Evolutionary conservation across 2,113 vertebrate species (phyloP).

Genomic region (Dicaeum eximium): DNA sequence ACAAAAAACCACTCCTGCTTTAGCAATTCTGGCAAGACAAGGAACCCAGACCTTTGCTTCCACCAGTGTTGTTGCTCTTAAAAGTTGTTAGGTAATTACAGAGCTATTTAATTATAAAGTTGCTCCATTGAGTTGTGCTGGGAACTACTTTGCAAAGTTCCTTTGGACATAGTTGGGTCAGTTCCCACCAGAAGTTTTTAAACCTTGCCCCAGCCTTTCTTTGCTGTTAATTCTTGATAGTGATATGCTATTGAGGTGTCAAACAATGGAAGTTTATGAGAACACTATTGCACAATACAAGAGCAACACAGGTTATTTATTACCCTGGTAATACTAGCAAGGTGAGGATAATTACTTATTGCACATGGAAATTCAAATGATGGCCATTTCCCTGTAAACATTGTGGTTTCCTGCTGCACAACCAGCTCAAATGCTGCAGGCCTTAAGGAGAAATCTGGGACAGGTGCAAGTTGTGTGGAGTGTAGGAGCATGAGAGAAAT

Average conservation of each 20-base stretch:
- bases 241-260: background rate
- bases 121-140: background rate
- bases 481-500: background rate
- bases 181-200: background rate
- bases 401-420: background rate
- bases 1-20: fast-evolving
- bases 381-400: background rate
- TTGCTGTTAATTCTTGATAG: background rate
- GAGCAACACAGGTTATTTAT: background rate
- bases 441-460: background rate
- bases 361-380: background rate
- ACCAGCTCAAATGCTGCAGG: background rate
- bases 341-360: background rate
- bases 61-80: fast-evolving
- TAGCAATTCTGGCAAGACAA: background rate
- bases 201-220: background rate
- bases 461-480: background rate
- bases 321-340: background rate
- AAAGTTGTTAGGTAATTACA: background rate
- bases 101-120: background rate
- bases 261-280: background rate
- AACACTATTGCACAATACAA: background rate
- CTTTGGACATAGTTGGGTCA: background rate
- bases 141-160: background rate
- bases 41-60: background rate